Percentiles rank a stretch among this genome's conserved stretches.
Evolutionary conservation across 2,797 vertebrate genomes (phyloP).

Genomic region (Echiichthys vipera): DNA sequence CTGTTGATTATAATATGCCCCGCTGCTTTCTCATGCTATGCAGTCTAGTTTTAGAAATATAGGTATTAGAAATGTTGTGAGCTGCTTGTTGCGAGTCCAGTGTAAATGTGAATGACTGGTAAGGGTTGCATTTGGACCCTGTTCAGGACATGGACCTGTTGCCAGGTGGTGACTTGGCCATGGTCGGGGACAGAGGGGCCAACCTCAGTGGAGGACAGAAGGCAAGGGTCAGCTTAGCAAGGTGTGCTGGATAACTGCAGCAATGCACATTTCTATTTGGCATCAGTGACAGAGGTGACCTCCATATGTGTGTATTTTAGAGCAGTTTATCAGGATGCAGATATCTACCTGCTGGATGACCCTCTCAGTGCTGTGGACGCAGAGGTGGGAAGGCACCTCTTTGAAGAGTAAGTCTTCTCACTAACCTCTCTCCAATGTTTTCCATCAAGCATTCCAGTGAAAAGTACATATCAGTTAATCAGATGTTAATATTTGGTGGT

Average conservation of each 20-base stretch:
- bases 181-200: constrained; percentile 93
- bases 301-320: constrained; percentile 74
- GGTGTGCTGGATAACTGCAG: constrained; percentile 73
- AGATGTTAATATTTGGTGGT: neutral
- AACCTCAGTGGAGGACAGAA: constrained; percentile 97
- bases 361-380: constrained; percentile 95
- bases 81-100: constrained; percentile 1
- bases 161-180: constrained; percentile 90
- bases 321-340: constrained; percentile 95
- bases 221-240: constrained; percentile 93
- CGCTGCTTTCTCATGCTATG: neutral
- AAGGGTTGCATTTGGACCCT: constrained; percentile 41
- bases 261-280: neutral
- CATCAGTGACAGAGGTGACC: constrained; percentile 3
- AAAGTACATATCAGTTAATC: neutral
- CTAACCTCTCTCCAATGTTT: constrained; percentile 21
- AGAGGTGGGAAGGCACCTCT: constrained; percentile 93
- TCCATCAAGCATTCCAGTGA: neutral
- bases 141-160: constrained; percentile 91
- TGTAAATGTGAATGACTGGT: constrained; percentile 38
- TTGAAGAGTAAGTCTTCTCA: constrained; percentile 90
- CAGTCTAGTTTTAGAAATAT: too few relatives aligned
- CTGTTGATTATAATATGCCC: constrained; percentile 9
- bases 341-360: constrained; percentile 96
- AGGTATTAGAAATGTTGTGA: neutral